Evolutionary conservation across 2,888 invertebrate genomes (phyloP), one percentile per base, ranked within the genome.

Genomic region (Kuschelorhynchus macadamiae): DNA sequence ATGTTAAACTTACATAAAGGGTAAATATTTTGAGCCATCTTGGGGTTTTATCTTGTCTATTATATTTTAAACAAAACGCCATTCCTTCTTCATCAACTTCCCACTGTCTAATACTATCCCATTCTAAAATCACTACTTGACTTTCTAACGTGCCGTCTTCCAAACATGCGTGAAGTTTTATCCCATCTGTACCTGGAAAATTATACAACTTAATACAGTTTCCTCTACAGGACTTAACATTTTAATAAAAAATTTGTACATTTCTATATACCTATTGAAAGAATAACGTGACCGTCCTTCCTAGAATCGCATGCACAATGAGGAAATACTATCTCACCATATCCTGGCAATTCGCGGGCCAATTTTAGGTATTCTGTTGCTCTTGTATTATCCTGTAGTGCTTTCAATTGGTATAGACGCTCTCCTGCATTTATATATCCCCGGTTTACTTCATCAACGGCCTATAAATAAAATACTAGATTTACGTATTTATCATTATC

Each of bases 351-450:
- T 73, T 92, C 88, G 65, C 96, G 89, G 14, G 95, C 97, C 74
- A 95, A 84, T 70, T 91, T 89, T 70, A 97, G 87, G 85, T 97
- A 97, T 86, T 96, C 94, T 63, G 89, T 85, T 71, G 94, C 95
- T 77, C 96, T 91, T 67, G 92, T 90, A 77, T 93, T 90, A 81
- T 97, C 94, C 83, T 98, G 98, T 61, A 98, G 86, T 30, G 97
- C 96, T 86, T 98, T 98, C 70, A 99, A 87, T 84, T 98, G 97
- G 85, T 98, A 98, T 16, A 98, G 88, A 46, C 96, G 90, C 75
- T 96, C 94, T 56, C 94, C 95, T 11, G 97, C 94, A 70, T 89
- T 89, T 76, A 97, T 93, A 81, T 94, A 93, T 66, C 97, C 96
- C 76, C 96, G 90, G 85, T 97, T 97, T 67, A 97, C 96, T 83